Percentiles rank a stretch among this genome's conserved stretches.
These are phyloP conservation scores for Pandemis cinnamomeana DNA, from an alignment of 2,888 invertebrate genomes.

Conservation along the genomic window DNA sequence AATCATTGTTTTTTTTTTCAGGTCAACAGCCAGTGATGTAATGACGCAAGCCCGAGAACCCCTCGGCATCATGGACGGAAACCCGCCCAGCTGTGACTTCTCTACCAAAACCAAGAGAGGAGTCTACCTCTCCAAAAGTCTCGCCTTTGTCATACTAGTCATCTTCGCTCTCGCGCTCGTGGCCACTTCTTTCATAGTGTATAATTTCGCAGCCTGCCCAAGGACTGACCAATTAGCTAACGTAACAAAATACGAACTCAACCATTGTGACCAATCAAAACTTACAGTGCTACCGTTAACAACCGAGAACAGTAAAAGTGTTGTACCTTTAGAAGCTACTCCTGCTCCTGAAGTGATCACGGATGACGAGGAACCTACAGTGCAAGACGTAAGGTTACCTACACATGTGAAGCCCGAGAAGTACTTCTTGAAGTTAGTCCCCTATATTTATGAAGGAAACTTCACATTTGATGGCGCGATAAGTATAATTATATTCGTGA, in stretches of 20 bases:
- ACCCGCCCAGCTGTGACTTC: slow-evolving; percentile 85
- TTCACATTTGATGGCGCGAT: slow-evolving; percentile 91
- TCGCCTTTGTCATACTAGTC: slow-evolving; percentile 85
- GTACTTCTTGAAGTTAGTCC: slow-evolving; percentile 88
- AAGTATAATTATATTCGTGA: slow-evolving; percentile 85
- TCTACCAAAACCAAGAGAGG: slow-evolving; percentile 86
- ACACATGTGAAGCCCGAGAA: slow-evolving; percentile 87
- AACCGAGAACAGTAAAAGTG: slow-evolving; percentile 71
- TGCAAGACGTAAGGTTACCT: slow-evolving; percentile 88
- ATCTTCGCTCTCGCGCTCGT: slow-evolving; percentile 87
- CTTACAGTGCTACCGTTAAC: slow-evolving; percentile 72
- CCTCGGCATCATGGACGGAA: slow-evolving; percentile 85
- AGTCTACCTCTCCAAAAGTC: slow-evolving; percentile 86
- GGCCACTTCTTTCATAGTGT: slow-evolving; percentile 89
- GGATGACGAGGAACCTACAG: slow-evolving; percentile 51
- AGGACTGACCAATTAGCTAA: slow-evolving; percentile 76
- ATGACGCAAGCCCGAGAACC: slow-evolving; percentile 81
- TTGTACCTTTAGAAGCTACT: slow-evolving; percentile 67
- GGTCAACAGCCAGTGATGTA: slow-evolving; percentile 77
- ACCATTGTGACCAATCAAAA: slow-evolving; percentile 74
- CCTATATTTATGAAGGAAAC: slow-evolving; percentile 89
- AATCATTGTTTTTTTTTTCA: slow-evolving; percentile 50
- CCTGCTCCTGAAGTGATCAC: slow-evolving; percentile 51
- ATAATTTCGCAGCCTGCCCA: slow-evolving; percentile 89
- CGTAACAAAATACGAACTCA: slow-evolving; percentile 76